Base-by-base conservation (phyloP, 2,797 vertebrate species). In the Gymnocypris eckloni region DNA sequence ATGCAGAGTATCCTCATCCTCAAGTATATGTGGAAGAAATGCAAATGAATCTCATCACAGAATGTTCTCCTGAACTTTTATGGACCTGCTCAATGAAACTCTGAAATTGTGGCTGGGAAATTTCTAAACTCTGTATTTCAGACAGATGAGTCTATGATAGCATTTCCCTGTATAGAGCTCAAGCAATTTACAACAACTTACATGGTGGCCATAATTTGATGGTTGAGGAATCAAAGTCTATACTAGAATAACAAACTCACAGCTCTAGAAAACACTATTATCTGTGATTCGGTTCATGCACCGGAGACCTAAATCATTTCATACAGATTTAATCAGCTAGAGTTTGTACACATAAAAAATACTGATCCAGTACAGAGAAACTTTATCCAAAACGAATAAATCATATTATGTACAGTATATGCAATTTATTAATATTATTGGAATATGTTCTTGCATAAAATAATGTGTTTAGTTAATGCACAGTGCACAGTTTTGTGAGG, bases 21-120 rank as follows among this genome's bases (percentile, higher is more conserved):
- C 39, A 39, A 39, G 39, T 39, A 81, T 81, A 87, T 83, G 56
- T 88, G 43, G 43, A 56, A 82, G 59, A 54, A 69, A 76, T 79
- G 77, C 45, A 75, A 78, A 39, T 20, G 13, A 79, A 41, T 82
- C 64, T 77, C 52, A 83, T 69, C 79, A 82, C 81, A 87, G 37
- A 90, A 37, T 84, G 83, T 88, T 91, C 56, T 81, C 75, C 77
- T 80, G 41, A 79, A 80, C 78, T 80, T 76, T 76, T 50, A 76
- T 33, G 25, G 2, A 41, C 54, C 41, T 45, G 39, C 70, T 72
- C 22, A 45, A 10, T 41, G 33, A 59, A 54, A 72, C 20, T 45
- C 70, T 72, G 20, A 72, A n/a, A 78, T 39, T n/a, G 37, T 39
- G 25, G 18, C 50, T 39, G 50, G 10, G 9, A 56, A 28, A 13